Evolutionary conservation across 2,113 vertebrate genomes (phyloP).

Genomic region (Psammodynastes pulverulentus): DNA sequence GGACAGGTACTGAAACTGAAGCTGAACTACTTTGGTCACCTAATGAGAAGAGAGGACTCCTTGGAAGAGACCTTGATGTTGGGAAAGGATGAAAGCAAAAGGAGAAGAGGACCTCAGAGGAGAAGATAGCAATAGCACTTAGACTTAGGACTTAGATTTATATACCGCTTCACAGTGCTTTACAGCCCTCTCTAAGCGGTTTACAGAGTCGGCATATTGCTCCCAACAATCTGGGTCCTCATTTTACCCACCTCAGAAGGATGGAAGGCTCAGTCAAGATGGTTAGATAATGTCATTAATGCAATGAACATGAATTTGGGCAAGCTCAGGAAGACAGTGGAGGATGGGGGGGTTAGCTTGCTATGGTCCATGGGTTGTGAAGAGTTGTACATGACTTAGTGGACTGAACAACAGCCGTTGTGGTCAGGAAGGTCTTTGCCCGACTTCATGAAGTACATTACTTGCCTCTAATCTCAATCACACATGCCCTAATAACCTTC

Average conservation of each 20-base stretch:
- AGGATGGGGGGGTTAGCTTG: background rate
- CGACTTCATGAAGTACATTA: background rate
- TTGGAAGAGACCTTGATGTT: background rate
- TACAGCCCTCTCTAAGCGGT: too few relatives aligned
- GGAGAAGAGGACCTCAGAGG: background rate
- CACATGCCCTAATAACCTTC: background rate
- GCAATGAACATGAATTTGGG: background rate
- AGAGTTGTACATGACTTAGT: background rate
- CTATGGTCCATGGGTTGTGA: background rate
- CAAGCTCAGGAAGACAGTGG: background rate
- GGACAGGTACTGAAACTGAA: background rate
- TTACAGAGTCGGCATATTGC: too few relatives aligned
- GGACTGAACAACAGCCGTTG: background rate
- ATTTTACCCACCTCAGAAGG: too few relatives aligned
- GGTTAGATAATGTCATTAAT: background rate
- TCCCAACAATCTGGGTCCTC: too few relatives aligned
- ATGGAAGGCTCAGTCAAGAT: background rate
- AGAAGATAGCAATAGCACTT: too few relatives aligned
- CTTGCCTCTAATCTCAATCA: background rate
- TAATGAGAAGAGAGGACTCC: background rate
- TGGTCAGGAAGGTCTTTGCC: background rate
- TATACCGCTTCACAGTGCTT: too few relatives aligned
- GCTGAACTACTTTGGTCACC: background rate
- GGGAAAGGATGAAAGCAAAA: background rate
- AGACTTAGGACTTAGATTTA: too few relatives aligned